Conservation (phyloP, 2,888 invertebrate genomes). For the Cacoxenus indagator region DNA sequence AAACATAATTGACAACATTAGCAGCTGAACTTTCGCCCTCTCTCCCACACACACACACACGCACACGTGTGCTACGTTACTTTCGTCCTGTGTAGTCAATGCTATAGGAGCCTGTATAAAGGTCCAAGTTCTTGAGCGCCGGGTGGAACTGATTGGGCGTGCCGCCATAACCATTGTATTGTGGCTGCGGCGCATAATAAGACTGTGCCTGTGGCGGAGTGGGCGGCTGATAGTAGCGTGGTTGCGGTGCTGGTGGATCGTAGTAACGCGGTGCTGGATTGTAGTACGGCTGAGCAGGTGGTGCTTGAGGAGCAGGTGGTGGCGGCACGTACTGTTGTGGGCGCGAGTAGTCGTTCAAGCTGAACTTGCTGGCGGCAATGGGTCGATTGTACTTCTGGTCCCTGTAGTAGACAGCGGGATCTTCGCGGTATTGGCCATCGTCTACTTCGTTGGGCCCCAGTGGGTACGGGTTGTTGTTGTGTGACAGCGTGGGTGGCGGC, state of each 20-base stretch:
- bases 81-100: conserved; percentile 79
- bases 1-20: conserved; percentile 22
- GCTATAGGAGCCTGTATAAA: conserved; percentile 82
- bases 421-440: conserved; percentile 89
- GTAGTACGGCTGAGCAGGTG: conserved; percentile 51
- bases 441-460: conserved; percentile 77
- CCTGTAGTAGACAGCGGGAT: conserved; percentile 83
- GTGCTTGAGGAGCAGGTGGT: conserved; percentile 44
- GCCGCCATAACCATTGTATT: conserved; percentile 60
- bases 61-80: conserved; percentile 38
- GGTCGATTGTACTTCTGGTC: conserved; percentile 75
- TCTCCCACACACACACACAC: too few relatives aligned
- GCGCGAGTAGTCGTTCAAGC: conserved; percentile 65
- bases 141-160: conserved; percentile 80
- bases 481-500: conserved; percentile 84
- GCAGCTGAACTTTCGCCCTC: conserved; percentile 59
- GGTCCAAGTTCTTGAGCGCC: conserved; percentile 78
- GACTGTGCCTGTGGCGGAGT: conserved; percentile 63
- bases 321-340: conserved; percentile 47
- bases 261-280: conserved; percentile 55
- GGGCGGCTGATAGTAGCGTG: conserved; percentile 60
- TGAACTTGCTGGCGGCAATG: conserved; percentile 66
- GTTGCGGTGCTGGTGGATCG: conserved; percentile 60
- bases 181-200: conserved; percentile 55
- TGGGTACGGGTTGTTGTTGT: conserved; percentile 73